Evolutionary conservation across 2,113 vertebrate species (phyloP).

Genomic region (Rhinolophus sinicus): DNA sequence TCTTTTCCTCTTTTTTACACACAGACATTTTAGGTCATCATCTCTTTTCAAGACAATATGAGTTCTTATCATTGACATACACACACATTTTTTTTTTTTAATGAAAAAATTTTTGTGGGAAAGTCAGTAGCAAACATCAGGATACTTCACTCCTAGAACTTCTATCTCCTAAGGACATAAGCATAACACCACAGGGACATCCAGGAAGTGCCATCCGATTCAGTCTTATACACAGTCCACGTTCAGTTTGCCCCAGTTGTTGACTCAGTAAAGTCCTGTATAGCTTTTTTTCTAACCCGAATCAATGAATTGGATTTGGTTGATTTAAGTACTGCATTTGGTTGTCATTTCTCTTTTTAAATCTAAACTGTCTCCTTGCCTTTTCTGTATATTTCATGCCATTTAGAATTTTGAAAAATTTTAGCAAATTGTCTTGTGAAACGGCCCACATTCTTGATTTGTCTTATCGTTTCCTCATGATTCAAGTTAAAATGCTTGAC

Average conservation of each 20-base stretch:
- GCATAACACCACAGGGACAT: not conserved
- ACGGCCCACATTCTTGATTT: constrained; percentile 30
- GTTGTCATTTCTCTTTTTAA: not conserved
- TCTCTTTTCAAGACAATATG: too few relatives aligned
- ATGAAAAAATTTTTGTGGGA: not conserved
- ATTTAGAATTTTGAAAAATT: not conserved
- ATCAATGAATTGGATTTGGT: not conserved
- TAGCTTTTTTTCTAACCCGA: not conserved
- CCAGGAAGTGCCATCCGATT: not conserved
- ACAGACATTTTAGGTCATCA: not conserved
- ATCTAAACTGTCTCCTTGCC: not conserved
- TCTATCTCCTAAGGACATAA: not conserved
- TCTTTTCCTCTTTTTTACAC: not conserved
- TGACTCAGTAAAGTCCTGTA: not conserved
- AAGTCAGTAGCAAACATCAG: constrained; percentile 16
- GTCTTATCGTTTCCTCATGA: not conserved
- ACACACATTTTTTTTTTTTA: too few relatives aligned
- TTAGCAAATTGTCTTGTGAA: not conserved
- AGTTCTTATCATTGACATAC: not conserved
- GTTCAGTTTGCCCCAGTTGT: not conserved
- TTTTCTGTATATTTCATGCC: not conserved
- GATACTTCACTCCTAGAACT: not conserved
- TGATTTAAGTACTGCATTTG: not conserved
- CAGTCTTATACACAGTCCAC: not conserved
- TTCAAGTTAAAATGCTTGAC: constrained; percentile 2